These are phyloP conservation scores for Orthosia cruda DNA, from an alignment of 2,888 invertebrate genomes.

Conservation along the genomic window DNA sequence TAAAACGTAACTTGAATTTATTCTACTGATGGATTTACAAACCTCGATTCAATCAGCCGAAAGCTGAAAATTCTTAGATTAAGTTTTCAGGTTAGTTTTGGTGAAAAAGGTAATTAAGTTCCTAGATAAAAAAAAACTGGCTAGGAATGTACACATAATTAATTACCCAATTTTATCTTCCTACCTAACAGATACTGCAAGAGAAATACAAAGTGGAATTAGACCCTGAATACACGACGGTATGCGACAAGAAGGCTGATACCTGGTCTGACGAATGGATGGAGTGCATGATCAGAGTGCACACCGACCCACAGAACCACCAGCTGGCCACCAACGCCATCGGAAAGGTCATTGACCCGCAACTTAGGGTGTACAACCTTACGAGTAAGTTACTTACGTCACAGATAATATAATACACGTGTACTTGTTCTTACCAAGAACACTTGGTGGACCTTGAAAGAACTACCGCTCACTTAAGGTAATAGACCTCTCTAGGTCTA, in stretches of 20 bases:
- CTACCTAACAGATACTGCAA: conserved; percentile 76
- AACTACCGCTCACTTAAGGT: no score
- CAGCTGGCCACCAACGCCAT: conserved; percentile 95
- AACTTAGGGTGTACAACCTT: conserved; percentile 92
- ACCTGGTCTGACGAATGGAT: conserved; percentile 93
- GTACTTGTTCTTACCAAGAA: no score
- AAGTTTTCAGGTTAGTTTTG: no score
- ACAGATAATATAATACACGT: no score
- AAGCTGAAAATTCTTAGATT: no score
- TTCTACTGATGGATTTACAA: no score
- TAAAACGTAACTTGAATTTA: no score
- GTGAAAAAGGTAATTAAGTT: no score
- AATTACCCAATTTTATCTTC: background rate
- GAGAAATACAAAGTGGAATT: conserved; percentile 87
- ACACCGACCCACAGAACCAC: conserved; percentile 96
- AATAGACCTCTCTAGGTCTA: no score
- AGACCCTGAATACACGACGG: conserved; percentile 81
- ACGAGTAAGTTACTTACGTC: conserved; percentile 76
- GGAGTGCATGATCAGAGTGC: conserved; percentile 93
- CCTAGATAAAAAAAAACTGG: no score
- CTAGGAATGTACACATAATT: background rate
- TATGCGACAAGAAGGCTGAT: conserved; percentile 77
- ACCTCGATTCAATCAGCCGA: no score
- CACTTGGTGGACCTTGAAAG: no score
- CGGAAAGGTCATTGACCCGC: conserved; percentile 92